Evolutionary conservation across 1,140 invertebrate genomes (phyloP).

Genomic region (Gerris buenoi): DNA sequence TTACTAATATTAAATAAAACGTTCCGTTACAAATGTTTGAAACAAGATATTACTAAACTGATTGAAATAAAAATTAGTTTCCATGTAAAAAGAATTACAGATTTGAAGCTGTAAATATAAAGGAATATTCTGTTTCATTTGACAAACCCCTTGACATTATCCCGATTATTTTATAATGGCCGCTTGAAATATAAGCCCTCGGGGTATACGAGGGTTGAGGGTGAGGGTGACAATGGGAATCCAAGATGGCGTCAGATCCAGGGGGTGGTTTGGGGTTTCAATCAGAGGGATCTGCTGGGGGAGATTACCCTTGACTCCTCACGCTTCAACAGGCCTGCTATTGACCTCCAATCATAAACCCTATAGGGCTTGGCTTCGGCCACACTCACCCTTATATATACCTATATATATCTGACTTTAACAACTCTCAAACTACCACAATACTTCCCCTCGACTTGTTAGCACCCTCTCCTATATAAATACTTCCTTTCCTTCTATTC

Average conservation of each 20-base stretch:
- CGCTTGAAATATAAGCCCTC: not conserved
- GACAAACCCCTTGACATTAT: no score
- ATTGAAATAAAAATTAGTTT: no score
- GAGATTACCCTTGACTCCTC: not conserved
- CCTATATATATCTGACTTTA: not conserved
- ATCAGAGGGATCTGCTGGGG: not conserved
- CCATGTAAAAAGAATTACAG: no score
- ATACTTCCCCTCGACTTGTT: not conserved
- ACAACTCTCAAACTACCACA: not conserved
- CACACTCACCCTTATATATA: no score
- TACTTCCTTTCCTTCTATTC: no score
- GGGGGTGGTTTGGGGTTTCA: not conserved
- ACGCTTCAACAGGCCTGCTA: not conserved
- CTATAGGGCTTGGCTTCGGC: no score
- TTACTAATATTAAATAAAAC: no score
- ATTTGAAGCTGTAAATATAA: no score
- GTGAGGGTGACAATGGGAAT: not conserved
- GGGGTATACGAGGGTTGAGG: not conserved
- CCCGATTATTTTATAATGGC: not conserved
- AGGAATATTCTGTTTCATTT: no score
- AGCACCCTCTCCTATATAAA: not conserved
- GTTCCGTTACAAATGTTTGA: no score
- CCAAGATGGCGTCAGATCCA: not conserved
- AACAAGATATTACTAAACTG: no score
- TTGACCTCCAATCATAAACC: not conserved